These are phyloP conservation scores for Ovis canadensis DNA, from an alignment of 2,113 vertebrate species.

Conservation along the genomic window DNA sequence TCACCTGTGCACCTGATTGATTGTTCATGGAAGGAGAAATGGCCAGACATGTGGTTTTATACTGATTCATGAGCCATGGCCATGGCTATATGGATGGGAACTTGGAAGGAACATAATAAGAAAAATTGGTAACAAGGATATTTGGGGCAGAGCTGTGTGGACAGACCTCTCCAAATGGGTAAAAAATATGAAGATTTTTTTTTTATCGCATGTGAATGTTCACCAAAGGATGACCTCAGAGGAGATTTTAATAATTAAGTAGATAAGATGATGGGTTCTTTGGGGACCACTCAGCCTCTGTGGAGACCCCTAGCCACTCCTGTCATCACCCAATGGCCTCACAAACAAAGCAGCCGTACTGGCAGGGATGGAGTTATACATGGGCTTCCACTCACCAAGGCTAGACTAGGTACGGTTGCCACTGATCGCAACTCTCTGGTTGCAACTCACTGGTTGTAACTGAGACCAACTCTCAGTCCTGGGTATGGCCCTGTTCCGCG, in stretches of 20 bases:
- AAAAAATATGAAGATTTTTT: not conserved
- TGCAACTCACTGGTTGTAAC: not conserved
- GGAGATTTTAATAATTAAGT: not conserved
- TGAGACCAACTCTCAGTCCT: not conserved
- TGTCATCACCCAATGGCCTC: not conserved
- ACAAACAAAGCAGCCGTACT: not conserved
- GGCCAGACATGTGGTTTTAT: not conserved
- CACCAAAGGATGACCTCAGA: not conserved
- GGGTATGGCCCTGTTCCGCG: rapidly evolving
- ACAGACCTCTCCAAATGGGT: not conserved
- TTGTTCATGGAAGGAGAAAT: not conserved
- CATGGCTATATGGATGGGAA: not conserved
- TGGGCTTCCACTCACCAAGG: not conserved
- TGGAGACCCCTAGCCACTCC: not conserved
- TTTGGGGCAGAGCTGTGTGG: not conserved
- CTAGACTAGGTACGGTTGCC: not conserved
- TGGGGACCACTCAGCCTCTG: not conserved
- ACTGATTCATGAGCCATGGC: not conserved
- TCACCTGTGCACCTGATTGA: not conserved
- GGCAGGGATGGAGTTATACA: not conserved
- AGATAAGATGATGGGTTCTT: not conserved
- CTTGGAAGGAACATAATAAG: not conserved
- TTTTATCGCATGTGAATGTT: not conserved
- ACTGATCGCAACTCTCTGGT: not conserved
- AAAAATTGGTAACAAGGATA: not conserved